These are phyloP conservation scores for Colossoma macropomum DNA, from an alignment of 2,113 vertebrate species.

Conservation along the genomic window DNA sequence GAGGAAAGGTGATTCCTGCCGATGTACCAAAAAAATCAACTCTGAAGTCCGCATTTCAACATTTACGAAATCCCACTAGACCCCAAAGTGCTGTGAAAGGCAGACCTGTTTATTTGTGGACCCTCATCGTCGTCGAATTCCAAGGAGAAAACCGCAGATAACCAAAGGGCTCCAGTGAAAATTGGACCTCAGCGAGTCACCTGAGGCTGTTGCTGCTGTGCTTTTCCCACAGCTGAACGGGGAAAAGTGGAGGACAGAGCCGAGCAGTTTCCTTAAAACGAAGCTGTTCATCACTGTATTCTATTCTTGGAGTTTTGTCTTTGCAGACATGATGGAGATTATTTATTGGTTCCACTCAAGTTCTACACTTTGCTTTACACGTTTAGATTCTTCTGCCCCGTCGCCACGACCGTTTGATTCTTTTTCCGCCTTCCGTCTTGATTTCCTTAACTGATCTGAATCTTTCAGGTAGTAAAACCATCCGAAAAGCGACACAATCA, in stretches of 20 bases:
- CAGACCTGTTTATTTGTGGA: background rate
- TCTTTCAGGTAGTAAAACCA: background rate
- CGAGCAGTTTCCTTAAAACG: no score
- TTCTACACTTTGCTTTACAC: no score
- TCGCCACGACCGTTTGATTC: no score
- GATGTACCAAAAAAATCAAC: background rate
- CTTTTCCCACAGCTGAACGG: background rate
- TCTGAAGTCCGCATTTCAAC: background rate
- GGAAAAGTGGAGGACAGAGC: no score
- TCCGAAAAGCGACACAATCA: background rate
- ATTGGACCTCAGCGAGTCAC: background rate
- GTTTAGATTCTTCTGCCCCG: no score
- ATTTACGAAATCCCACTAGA: conserved; percentile 5
- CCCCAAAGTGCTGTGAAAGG: conserved; percentile 12
- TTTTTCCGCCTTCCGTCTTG: background rate
- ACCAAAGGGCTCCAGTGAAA: conserved; percentile 11
- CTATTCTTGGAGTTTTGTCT: no score
- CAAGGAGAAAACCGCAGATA: background rate
- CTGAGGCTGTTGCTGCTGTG: background rate
- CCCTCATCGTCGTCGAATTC: background rate
- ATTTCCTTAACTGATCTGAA: background rate
- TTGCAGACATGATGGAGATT: no score
- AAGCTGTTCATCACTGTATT: no score
- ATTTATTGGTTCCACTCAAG: no score
- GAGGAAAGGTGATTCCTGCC: background rate